Percentiles rank a stretch among this genome's conserved stretches.
Evolutionary conservation across 2,888 invertebrate species (phyloP).

Genomic region (Pachydiplax longipennis): DNA sequence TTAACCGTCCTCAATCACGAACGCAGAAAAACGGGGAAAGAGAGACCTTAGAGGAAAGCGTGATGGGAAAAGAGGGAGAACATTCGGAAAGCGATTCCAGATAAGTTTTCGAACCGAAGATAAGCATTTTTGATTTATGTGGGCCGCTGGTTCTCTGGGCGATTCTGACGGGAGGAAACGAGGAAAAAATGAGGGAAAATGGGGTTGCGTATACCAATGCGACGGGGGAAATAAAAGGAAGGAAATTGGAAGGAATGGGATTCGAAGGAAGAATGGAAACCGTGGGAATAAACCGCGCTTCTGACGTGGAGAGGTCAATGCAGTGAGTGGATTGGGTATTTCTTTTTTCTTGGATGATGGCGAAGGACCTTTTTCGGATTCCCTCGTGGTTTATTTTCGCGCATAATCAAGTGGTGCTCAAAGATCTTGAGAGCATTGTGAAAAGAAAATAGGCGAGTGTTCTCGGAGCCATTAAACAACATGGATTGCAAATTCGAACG

Average conservation of each 20-base stretch:
- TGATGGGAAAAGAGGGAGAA: background rate
- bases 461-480: no score
- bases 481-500: no score
- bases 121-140: background rate
- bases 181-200: background rate
- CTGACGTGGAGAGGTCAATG: constrained; percentile 38
- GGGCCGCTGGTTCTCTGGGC: background rate
- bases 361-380: background rate
- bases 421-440: background rate
- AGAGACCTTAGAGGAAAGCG: background rate
- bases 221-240: background rate
- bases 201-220: background rate
- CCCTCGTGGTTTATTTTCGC: background rate
- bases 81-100: background rate
- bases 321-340: background rate
- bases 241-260: background rate
- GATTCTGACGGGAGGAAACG: background rate
- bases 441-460: no score
- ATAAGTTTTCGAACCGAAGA: background rate
- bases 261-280: background rate
- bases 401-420: background rate
- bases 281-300: constrained; percentile 27
- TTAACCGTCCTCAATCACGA: no score
- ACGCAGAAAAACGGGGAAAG: no score
- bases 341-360: background rate